Conservation (phyloP, 2,113 vertebrate species). For the Equus przewalskii region DNA sequence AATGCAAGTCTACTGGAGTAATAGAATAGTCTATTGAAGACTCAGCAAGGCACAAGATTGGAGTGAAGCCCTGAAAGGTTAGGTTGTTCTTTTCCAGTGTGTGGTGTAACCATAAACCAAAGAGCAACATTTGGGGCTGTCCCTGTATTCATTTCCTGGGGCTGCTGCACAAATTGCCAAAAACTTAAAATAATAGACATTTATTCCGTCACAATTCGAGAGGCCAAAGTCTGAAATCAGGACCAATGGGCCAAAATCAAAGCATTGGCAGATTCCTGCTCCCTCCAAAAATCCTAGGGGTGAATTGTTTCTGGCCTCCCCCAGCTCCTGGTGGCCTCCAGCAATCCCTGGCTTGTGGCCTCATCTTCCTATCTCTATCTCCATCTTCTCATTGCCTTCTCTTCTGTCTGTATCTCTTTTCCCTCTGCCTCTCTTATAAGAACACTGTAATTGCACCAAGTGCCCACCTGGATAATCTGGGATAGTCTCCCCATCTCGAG, state of each 20-base stretch:
- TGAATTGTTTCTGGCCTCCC: neutral
- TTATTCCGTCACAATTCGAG: neutral
- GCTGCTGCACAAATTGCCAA: neutral
- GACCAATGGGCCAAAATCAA: neutral
- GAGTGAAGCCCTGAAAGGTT: neutral
- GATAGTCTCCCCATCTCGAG: neutral
- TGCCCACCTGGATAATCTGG: neutral
- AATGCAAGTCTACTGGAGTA: neutral
- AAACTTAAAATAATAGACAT: constrained; percentile 41
- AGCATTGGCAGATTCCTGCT: neutral
- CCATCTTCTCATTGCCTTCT: neutral
- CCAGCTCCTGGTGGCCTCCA: neutral
- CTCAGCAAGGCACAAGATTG: neutral
- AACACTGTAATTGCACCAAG: neutral
- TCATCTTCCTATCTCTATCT: neutral
- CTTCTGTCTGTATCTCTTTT: neutral
- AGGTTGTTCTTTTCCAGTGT: neutral
- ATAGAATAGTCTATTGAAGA: neutral
- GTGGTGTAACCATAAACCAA: neutral
- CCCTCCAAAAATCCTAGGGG: neutral
- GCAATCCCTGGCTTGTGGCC: neutral
- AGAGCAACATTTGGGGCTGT: neutral
- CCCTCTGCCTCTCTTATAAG: neutral
- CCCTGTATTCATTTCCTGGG: neutral
- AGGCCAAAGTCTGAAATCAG: neutral